Conservation (phyloP, 1,140 invertebrate species). For the Philopotamus ludificatus region DNA sequence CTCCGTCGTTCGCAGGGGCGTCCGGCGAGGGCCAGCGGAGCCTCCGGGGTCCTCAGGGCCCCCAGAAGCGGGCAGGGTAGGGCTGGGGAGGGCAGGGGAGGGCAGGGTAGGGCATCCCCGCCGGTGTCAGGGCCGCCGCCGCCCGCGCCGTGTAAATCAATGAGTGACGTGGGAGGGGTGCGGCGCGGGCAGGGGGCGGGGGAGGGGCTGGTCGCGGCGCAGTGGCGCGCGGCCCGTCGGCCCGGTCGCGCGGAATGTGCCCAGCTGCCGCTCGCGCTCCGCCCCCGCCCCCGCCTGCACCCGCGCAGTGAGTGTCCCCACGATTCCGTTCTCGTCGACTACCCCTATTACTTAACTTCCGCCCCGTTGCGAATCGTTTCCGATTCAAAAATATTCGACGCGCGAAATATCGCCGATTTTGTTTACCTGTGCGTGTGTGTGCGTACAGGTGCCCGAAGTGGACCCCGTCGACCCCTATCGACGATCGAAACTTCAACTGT, state of each 20-base stretch:
- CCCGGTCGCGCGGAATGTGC: background rate
- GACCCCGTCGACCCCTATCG: no score
- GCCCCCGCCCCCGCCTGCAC: background rate
- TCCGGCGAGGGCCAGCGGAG: background rate
- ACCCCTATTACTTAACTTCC: background rate
- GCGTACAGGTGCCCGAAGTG: background rate
- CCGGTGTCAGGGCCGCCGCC: slow-evolving; percentile 2
- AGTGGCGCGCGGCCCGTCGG: background rate
- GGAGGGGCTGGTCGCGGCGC: background rate
- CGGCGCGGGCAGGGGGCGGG: background rate
- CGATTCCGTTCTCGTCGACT: background rate
- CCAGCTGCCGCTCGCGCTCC: background rate
- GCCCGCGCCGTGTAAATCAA: slow-evolving; percentile 30
- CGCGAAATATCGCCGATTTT: background rate
- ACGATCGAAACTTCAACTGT: no score
- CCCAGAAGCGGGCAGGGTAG: background rate
- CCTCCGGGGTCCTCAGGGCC: background rate
- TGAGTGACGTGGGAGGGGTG: slow-evolving; percentile 33
- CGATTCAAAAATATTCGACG: no score
- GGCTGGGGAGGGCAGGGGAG: no score
- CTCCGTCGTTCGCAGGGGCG: no score
- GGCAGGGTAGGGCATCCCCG: background rate
- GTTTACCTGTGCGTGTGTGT: background rate
- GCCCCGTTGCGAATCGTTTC: background rate
- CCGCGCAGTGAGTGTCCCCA: no score